phyloP scores from a whole-genome alignment of 2,797 vertebrate genomes.

The Nyctalus aviator region DNA sequence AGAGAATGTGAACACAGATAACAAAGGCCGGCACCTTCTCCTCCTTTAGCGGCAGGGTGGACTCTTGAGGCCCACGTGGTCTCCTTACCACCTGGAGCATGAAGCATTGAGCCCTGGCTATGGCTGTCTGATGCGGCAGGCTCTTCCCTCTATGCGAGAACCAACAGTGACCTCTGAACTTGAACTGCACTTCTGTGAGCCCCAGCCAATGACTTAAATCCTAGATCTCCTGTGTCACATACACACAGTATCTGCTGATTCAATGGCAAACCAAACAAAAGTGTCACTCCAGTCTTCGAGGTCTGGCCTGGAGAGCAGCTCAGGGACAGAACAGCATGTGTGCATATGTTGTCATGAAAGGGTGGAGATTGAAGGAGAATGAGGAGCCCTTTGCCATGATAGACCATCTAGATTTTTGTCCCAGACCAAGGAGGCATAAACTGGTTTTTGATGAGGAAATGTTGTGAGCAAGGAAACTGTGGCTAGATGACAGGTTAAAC shows the following conservation, averaged over 20 bases:
- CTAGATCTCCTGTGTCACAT: background rate
- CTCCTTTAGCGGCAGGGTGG: background rate
- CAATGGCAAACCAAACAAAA: background rate
- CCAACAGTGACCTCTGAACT: background rate
- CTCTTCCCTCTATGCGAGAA: background rate
- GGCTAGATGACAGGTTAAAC: background rate
- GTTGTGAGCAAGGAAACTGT: background rate
- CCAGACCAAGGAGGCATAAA: background rate
- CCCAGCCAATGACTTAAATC: background rate
- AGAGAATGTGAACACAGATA: background rate
- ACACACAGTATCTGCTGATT: background rate
- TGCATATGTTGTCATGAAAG: background rate
- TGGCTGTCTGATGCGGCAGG: background rate
- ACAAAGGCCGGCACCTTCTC: background rate
- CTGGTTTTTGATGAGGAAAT: background rate
- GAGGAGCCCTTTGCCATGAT: background rate
- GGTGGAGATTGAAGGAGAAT: rapidly evolving
- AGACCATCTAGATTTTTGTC: background rate
- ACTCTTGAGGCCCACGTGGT: background rate
- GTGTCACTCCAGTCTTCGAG: background rate
- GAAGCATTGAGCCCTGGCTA: background rate
- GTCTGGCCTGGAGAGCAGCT: background rate
- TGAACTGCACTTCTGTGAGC: background rate
- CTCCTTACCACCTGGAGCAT: background rate
- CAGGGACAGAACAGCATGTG: rapidly evolving